Percentiles rank a stretch among this genome's conserved stretches.
These are phyloP conservation scores for Leucophora obtusa DNA, from an alignment of 2,888 invertebrate species.

Conservation along the genomic window DNA sequence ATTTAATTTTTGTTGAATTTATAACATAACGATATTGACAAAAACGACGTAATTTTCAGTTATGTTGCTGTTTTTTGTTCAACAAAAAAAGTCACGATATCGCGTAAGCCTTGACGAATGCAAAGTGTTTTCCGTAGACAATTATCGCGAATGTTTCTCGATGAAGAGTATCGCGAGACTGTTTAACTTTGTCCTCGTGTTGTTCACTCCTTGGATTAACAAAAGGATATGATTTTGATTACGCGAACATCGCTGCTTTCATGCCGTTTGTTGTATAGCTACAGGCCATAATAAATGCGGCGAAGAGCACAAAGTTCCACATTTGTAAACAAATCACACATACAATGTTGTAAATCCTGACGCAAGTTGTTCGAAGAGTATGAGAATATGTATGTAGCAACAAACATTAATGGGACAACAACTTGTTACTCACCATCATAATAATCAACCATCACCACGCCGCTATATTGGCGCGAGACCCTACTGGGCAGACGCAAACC, in stretches of 20 bases:
- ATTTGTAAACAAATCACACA: constrained; percentile 36
- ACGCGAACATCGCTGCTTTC: constrained; percentile 65
- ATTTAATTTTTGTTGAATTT: background rate
- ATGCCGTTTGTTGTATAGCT: constrained; percentile 56
- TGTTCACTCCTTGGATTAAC: constrained; percentile 72
- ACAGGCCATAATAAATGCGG: constrained; percentile 53
- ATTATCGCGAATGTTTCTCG: constrained; percentile 17
- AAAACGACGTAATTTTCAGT: constrained; percentile 12
- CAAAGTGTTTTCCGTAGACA: constrained; percentile 40
- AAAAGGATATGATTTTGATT: constrained; percentile 73
- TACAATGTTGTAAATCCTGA: constrained; percentile 43
- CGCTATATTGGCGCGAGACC: constrained; percentile 24
- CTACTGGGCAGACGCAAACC: constrained; percentile 34
- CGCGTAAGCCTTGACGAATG: constrained; percentile 24
- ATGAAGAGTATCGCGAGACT: constrained; percentile 30
- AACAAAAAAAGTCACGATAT: constrained; percentile 8
- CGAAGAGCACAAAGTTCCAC: constrained; percentile 60
- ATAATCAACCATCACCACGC: constrained; percentile 30
- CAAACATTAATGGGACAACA: constrained; percentile 59
- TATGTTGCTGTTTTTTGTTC: background rate
- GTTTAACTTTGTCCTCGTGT: constrained; percentile 62
- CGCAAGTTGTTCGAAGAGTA: constrained; percentile 19
- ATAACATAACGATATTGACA: constrained; percentile 23
- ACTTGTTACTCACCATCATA: constrained; percentile 60
- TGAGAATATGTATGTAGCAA: constrained; percentile 2